phyloP scores from a whole-genome alignment of 2,113 vertebrate species.

The Arenaria interpres region DNA sequence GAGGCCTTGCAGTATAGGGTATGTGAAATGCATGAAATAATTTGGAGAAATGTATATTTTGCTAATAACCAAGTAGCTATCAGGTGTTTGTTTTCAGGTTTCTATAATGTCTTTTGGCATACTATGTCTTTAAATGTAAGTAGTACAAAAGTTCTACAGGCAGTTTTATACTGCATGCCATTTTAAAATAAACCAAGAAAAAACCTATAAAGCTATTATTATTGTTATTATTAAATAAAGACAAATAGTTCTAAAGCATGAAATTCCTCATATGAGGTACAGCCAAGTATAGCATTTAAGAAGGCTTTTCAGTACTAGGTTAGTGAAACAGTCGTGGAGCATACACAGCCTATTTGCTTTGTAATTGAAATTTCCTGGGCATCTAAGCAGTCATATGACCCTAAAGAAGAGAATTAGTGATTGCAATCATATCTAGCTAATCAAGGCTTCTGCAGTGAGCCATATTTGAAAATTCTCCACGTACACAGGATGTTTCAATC shows the following conservation, averaged over 20 bases:
- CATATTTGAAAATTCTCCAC: conserved; percentile 64
- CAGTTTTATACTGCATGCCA: not conserved
- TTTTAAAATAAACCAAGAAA: not conserved
- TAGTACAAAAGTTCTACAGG: not conserved
- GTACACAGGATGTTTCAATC: conserved; percentile 25
- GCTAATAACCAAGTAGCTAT: not conserved
- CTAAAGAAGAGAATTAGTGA: conserved; percentile 74
- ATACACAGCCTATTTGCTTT: conserved; percentile 49
- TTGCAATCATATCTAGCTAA: conserved; percentile 76
- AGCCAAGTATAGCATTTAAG: conserved; percentile 18
- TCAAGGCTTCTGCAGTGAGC: conserved; percentile 65
- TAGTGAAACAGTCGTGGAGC: conserved; percentile 27
- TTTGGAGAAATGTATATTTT: not conserved
- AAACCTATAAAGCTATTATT: conserved; percentile 1
- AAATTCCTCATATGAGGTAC: conserved; percentile 28
- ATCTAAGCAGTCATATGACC: conserved; percentile 66
- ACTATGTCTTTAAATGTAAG: not conserved
- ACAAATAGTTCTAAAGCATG: not conserved
- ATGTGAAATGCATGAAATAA: not conserved
- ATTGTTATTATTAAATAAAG: conserved; percentile 36
- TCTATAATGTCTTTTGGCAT: not conserved
- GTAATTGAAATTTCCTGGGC: conserved; percentile 67
- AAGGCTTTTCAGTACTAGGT: conserved; percentile 32
- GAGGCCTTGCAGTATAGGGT: not conserved
- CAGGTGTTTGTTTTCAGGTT: not conserved